Conservation (phyloP, 64 coral and sea anemone genomes). For the Montipora sp. region DNA sequence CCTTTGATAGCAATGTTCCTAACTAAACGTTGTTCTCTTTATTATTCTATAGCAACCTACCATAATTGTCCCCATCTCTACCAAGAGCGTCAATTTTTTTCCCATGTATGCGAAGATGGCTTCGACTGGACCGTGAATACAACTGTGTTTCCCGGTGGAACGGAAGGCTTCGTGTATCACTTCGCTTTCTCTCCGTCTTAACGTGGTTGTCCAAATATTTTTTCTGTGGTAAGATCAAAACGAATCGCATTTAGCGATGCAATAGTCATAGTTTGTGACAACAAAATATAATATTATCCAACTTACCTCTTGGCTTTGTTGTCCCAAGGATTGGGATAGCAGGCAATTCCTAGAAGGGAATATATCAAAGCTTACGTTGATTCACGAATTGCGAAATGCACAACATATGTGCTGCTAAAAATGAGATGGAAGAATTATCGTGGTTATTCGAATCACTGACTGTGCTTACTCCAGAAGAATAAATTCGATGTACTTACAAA, state of each 20-base stretch:
- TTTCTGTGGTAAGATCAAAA: conserved; percentile 1
- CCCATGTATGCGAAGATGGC: conserved; percentile 80
- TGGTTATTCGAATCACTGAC: not conserved
- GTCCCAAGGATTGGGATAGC: not conserved
- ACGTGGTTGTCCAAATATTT: conserved; percentile 68
- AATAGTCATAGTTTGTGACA: not conserved
- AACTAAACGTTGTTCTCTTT: not conserved
- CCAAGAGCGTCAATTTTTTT: conserved; percentile 79
- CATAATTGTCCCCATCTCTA: conserved; percentile 82
- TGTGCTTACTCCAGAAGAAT: not conserved
- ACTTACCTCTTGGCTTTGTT: conserved; percentile 7
- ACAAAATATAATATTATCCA: not conserved
- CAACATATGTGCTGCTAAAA: no score
- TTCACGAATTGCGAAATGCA: no score
- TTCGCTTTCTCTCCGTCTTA: conserved; percentile 53
- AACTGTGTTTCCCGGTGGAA: conserved; percentile 91
- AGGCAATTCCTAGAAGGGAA: conserved; percentile 11
- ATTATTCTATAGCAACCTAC: conserved; percentile 44
- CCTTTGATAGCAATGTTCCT: not conserved
- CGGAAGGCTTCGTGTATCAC: conserved; percentile 78
- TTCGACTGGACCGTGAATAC: conserved; percentile 82
- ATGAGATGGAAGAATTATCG: not conserved
- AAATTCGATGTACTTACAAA: not conserved
- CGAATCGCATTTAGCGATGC: not conserved
- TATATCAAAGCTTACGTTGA: no score